These are phyloP conservation scores for Erinaceus europaeus DNA, from an alignment of 2,113 vertebrate genomes.

Conservation along the genomic window DNA sequence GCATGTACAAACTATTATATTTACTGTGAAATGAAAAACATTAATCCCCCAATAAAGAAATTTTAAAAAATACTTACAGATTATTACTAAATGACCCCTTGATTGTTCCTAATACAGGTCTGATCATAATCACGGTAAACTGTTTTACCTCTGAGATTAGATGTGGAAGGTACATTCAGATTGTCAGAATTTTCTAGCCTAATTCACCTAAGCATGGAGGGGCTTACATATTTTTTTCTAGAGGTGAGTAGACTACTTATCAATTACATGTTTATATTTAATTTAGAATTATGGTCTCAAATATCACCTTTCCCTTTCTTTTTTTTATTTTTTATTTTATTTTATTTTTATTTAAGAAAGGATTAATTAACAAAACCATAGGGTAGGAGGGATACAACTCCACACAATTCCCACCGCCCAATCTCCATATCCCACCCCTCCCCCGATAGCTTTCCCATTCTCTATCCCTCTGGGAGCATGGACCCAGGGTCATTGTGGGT, in stretches of 20 bases:
- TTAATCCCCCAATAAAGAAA: too few species aligned
- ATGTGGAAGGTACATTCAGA: conserved; percentile 38
- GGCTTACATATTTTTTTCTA: not conserved
- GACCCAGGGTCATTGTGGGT: too few species aligned
- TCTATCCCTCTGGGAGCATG: too few species aligned
- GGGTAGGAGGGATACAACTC: too few species aligned
- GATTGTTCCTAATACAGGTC: not conserved
- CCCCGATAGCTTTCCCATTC: too few species aligned
- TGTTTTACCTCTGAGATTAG: conserved; percentile 45
- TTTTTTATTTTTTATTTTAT: conserved; percentile 39
- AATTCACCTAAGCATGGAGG: not conserved
- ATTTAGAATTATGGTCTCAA: conserved; percentile 37
- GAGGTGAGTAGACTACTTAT: not conserved
- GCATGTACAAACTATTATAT: too few species aligned
- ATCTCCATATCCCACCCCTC: too few species aligned
- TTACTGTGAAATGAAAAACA: too few species aligned
- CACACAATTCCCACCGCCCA: too few species aligned
- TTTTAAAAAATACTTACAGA: conserved; percentile 37
- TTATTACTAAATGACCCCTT: conserved; percentile 47
- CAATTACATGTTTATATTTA: too few species aligned
- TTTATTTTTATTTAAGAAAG: conserved; percentile 40
- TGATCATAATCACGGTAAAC: conserved; percentile 32
- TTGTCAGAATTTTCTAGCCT: conserved; percentile 22
- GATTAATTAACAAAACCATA: too few species aligned
- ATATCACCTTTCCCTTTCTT: conserved; percentile 3